Evolutionary conservation across 2,888 invertebrate species (phyloP).

Genomic region (Pristionchus mayeri): DNA sequence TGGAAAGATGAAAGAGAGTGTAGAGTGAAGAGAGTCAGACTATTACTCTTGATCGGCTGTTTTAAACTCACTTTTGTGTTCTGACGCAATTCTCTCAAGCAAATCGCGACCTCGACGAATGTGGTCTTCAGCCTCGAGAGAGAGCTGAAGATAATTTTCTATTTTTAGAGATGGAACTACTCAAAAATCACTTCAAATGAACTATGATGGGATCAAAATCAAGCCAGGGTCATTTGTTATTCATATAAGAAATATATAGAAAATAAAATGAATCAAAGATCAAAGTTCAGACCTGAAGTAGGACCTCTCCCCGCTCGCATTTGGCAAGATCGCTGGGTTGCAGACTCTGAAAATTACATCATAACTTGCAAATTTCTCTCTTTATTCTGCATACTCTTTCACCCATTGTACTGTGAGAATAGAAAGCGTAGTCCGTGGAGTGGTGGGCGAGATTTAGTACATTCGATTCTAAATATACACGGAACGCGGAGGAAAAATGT

Average conservation of each 20-base stretch:
- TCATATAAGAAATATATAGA: not conserved
- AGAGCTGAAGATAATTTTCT: conserved; percentile 78
- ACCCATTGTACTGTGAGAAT: too few relatives aligned
- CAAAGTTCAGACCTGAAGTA: conserved; percentile 79
- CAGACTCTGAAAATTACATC: conserved; percentile 76
- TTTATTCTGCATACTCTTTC: too few relatives aligned
- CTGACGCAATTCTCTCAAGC: conserved; percentile 81
- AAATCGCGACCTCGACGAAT: conserved; percentile 80
- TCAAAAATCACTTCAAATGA: too few relatives aligned
- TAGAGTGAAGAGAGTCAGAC: too few relatives aligned
- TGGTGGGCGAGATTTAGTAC: too few relatives aligned
- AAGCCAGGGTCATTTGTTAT: conserved; percentile 26
- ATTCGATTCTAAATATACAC: too few relatives aligned
- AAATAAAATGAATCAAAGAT: conserved; percentile 40
- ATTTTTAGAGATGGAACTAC: too few relatives aligned
- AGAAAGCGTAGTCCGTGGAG: too few relatives aligned
- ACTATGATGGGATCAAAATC: conserved; percentile 49
- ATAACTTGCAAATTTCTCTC: not conserved
- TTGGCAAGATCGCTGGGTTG: conserved; percentile 81
- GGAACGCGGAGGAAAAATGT: too few relatives aligned
- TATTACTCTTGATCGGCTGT: too few relatives aligned
- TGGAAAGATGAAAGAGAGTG: too few relatives aligned
- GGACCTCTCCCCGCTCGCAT: conserved; percentile 80
- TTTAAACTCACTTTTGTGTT: conserved; percentile 80
- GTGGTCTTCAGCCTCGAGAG: conserved; percentile 80